These are phyloP conservation scores for Anastrepha ludens DNA, from an alignment of 1,140 invertebrate species.

Conservation along the genomic window DNA sequence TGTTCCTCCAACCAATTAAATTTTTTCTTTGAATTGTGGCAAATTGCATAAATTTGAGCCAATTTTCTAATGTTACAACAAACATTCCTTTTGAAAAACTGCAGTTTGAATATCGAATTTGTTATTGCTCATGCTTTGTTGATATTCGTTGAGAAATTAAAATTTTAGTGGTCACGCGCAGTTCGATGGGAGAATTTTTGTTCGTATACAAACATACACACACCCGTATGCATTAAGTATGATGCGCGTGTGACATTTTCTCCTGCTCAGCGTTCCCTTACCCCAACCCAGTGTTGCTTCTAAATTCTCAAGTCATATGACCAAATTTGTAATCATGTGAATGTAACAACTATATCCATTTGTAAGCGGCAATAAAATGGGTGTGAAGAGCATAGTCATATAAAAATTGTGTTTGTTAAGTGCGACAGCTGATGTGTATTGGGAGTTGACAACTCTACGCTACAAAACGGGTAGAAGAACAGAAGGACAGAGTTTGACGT, in stretches of 20 bases:
- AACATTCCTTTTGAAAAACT: too few species aligned
- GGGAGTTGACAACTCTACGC: not conserved
- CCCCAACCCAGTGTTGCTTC: not conserved
- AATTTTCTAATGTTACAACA: not conserved
- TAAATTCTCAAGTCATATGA: conserved; percentile 3
- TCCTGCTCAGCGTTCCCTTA: not conserved
- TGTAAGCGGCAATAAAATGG: not conserved
- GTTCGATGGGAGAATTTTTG: conserved; percentile 23
- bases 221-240: not conserved
- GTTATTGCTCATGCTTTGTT: not conserved
- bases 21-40: not conserved
- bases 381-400: not conserved
- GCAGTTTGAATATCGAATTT: too few species aligned
- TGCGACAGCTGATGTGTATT: conserved; percentile 4
- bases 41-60: not conserved
- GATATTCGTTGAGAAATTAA: not conserved
- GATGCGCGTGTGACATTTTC: conserved; percentile 40
- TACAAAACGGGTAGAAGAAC: not conserved
- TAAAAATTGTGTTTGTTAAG: not conserved
- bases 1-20: not conserved
- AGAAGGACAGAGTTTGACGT: conserved; percentile 14
- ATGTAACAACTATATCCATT: not conserved
- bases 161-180: conserved; percentile 28
- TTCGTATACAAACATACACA: not conserved
- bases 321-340: conserved; percentile 6